Base-by-base conservation (phyloP, 2,113 vertebrate genomes). In the Malurus alboscapulatus region DNA sequence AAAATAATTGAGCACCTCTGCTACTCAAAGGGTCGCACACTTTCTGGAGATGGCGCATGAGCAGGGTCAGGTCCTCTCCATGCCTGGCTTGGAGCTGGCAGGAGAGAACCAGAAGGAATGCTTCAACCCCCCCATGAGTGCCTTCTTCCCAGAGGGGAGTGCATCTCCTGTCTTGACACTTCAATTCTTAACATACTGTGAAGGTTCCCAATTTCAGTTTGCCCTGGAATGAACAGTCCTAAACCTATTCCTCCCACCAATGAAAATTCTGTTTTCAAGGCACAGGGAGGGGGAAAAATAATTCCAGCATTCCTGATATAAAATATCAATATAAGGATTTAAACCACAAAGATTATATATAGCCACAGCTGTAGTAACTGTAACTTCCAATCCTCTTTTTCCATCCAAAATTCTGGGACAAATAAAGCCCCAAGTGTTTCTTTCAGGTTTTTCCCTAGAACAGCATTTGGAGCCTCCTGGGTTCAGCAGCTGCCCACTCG, bases 21-120 rank as follows among this genome's bases (percentile, higher is more conserved):
- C 0, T 0, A 61, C 38, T 87, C 6, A 1, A 7, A 0, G 0
- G n/a, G 82, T 59, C 1, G 0, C 50, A 69, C 2, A 0, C 40
- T 68, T 65, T 19, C 50, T 79, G 67, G 26, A 91, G 78, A 63
- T 1, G 3, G 4, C 13, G 20, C n/a, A 57, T 4, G 44, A 72
- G 36, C 44, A 66, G 44, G 12, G 38, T 67, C 47, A 40, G 62
- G n/a, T 22, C 19, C 5, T 10, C 25, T n/a, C 40, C 7, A 9
- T 1, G 5, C 9, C 51, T 57, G 42, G 32, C 42, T 47, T 55
- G 32, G 32, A 92, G 54, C 54, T 66, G 54, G 34, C 11, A 4
- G 24, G 14, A 81, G 11, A 36, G 29, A 81, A 54, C 12, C 55
- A 84, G 76, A 62, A 81, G 5, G 57, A 27, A 68, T 19, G 8